These are phyloP conservation scores for Intellagama lesueurii DNA, from an alignment of 2,797 vertebrate genomes.

Conservation along the genomic window DNA sequence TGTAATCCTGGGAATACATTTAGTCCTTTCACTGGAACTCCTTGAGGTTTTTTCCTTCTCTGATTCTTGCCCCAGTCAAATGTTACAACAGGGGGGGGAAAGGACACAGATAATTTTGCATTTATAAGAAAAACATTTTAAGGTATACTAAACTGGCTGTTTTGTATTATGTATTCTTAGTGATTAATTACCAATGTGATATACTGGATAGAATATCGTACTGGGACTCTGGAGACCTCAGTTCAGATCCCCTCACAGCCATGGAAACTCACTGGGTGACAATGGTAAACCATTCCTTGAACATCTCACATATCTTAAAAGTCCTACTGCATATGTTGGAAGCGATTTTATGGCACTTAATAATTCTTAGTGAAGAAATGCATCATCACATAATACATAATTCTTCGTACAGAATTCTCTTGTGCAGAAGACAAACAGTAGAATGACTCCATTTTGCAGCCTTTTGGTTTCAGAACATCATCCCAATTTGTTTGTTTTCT, in stretches of 20 bases:
- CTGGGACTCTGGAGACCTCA: too few species aligned
- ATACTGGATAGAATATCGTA: too few species aligned
- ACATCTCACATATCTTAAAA: too few species aligned
- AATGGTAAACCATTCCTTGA: too few species aligned
- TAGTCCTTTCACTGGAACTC: background rate
- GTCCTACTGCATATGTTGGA: too few species aligned
- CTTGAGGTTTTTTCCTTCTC: background rate
- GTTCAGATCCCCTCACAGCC: too few species aligned
- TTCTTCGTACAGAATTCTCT: background rate
- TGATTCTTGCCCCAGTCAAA: background rate
- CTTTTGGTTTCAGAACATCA: background rate
- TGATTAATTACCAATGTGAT: too few species aligned
- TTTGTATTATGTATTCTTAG: background rate
- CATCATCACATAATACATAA: background rate
- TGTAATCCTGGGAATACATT: background rate
- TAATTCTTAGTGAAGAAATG: constrained; percentile 1
- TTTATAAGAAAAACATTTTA: background rate
- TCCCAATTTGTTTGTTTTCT: background rate
- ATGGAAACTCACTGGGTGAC: too few species aligned
- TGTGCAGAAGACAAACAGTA: background rate
- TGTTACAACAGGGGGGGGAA: background rate
- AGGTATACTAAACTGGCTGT: background rate
- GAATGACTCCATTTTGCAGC: background rate
- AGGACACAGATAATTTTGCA: background rate
- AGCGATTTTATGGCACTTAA: too few species aligned